A percentile compares a stretch with the other conserved stretches of the same genome.
These are phyloP conservation scores for Hirudo medicinalis DNA, from an alignment of 1,140 invertebrate species.

Conservation along the genomic window DNA sequence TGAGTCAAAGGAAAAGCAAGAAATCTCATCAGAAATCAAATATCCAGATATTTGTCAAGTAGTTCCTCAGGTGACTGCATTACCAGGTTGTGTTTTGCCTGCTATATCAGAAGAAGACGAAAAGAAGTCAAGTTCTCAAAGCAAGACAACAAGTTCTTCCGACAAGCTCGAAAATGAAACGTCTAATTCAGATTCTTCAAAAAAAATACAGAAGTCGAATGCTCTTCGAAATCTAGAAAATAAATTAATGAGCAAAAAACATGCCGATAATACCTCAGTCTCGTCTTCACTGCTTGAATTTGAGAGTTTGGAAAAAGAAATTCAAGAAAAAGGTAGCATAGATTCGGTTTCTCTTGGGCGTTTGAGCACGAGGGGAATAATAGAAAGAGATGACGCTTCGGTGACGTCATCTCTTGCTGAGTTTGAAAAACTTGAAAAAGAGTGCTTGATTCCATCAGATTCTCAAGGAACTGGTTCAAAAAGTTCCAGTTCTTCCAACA, in stretches of 20 bases:
- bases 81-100: not conserved
- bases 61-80: not conserved
- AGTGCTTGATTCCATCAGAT: slow-evolving; percentile 53
- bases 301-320: slow-evolving; percentile 41
- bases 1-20: not conserved
- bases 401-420: slow-evolving; percentile 83
- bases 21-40: not conserved
- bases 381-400: slow-evolving; percentile 77
- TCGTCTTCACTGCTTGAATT: slow-evolving; percentile 44
- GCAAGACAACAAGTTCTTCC: slow-evolving; percentile 16
- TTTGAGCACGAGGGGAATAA: slow-evolving; percentile 56
- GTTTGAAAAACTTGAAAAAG: slow-evolving; percentile 76
- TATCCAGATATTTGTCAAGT: not conserved
- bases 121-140: slow-evolving; percentile 14
- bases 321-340: slow-evolving; percentile 25
- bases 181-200: slow-evolving; percentile 19
- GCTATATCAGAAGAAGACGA: slow-evolving; percentile 16
- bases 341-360: slow-evolving; percentile 49
- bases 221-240: slow-evolving; percentile 48
- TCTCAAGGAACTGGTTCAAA: slow-evolving; percentile 21
- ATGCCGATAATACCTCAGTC: slow-evolving; percentile 40
- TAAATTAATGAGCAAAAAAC: slow-evolving; percentile 29
- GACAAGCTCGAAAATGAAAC: slow-evolving; percentile 15
- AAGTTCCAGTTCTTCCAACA: slow-evolving; percentile 8
- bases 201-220: slow-evolving; percentile 13